Conservation (phyloP, 2,888 invertebrate species). For the Sialis lutaria region DNA sequence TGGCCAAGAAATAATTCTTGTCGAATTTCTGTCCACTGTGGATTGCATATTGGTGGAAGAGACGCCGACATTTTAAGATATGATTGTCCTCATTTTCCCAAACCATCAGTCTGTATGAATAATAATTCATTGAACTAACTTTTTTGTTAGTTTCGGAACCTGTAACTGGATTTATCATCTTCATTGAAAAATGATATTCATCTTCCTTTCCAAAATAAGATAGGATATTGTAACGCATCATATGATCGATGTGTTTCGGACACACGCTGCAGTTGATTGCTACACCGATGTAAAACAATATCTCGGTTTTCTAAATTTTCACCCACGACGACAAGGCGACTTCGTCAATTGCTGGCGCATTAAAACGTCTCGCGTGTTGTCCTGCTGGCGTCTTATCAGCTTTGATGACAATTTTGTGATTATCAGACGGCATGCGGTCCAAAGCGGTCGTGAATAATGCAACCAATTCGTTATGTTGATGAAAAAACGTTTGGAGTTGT, state of each 20-base stretch:
- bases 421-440: constrained; percentile 16
- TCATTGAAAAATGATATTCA: constrained; percentile 10
- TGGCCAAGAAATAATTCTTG: constrained; percentile 7
- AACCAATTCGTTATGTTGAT: constrained; percentile 16
- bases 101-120: constrained; percentile 7
- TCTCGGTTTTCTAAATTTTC: constrained; percentile 12
- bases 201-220: constrained; percentile 4
- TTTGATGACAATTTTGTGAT: constrained; percentile 15
- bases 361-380: constrained; percentile 14
- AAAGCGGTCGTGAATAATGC: constrained; percentile 17
- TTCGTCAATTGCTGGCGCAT: constrained; percentile 15
- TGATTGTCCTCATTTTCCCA: constrained; percentile 4
- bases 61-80: constrained; percentile 8
- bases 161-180: constrained; percentile 12
- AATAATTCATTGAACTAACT: too few species aligned
- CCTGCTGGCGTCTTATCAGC: constrained; percentile 16
- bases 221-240: constrained; percentile 20
- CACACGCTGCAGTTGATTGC: constrained; percentile 13
- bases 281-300: constrained; percentile 18
- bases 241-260: constrained; percentile 17
- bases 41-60: constrained; percentile 16
- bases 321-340: constrained; percentile 12
- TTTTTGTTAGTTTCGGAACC: constrained; percentile 6
- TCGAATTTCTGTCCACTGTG: constrained; percentile 4
- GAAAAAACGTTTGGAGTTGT: constrained; percentile 8